Base-by-base conservation (phyloP, 2,113 vertebrate genomes). In the Glaucomys volans region DNA sequence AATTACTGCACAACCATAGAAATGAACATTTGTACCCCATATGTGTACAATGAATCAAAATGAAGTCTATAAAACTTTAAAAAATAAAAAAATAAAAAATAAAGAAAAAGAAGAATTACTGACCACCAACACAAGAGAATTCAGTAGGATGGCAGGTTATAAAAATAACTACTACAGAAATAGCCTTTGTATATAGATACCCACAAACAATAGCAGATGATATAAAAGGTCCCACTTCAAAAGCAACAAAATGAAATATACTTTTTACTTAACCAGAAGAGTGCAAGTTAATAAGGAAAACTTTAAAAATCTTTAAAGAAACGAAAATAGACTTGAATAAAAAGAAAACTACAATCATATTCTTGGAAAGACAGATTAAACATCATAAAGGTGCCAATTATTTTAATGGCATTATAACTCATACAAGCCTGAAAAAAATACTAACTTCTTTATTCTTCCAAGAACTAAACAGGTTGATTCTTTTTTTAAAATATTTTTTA, bases 21-120 rank as follows among this genome's bases (percentile, higher is more conserved):
- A n/a, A n/a, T n/a, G n/a, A n/a, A n/a, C n/a, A n/a, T n/a, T n/a
- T n/a, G n/a, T n/a, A n/a, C n/a, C n/a, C n/a, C n/a, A n/a, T n/a
- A n/a, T n/a, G n/a, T n/a, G n/a, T n/a, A n/a, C n/a, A n/a, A n/a
- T n/a, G n/a, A n/a, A n/a, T n/a, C n/a, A n/a, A n/a, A n/a, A n/a
- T n/a, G n/a, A n/a, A n/a, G n/a, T n/a, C n/a, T n/a, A n/a, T n/a
- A n/a, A n/a, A n/a, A n/a, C n/a, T n/a, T n/a, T n/a, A n/a, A n/a
- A n/a, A n/a, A n/a, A n/a, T n/a, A n/a, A n/a, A n/a, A n/a, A n/a
- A n/a, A n/a, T n/a, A n/a, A n/a, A n/a, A n/a, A n/a, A n/a, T n/a
- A n/a, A n/a, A n/a, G n/a, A n/a, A n/a, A n/a, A n/a, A n/a, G n/a
- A 87, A 88, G 47, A 94, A 94, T 72, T 71, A 77, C 8, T 84